Percentiles rank a stretch among this genome's conserved stretches.
Conservation (phyloP, 1,140 invertebrate genomes). For the Plutomurus gul region DNA sequence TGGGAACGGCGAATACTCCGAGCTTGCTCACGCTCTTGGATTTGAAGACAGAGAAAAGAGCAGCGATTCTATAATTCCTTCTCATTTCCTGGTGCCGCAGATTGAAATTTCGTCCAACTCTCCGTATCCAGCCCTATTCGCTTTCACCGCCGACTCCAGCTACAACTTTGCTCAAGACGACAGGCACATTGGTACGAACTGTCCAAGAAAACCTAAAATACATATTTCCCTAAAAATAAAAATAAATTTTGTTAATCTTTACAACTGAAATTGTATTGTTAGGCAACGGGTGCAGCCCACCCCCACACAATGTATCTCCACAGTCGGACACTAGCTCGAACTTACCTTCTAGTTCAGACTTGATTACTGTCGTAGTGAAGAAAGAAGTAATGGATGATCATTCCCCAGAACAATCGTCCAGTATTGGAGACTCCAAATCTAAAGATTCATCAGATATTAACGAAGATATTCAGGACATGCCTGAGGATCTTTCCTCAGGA, state of each 20-base stretch:
- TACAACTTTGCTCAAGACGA: slow-evolving; percentile 48
- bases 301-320: slow-evolving; percentile 64
- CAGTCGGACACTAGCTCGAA: slow-evolving; percentile 77
- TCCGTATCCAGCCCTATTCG: slow-evolving; percentile 47
- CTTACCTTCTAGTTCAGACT: slow-evolving; percentile 68
- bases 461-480: slow-evolving; percentile 49
- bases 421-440: slow-evolving; percentile 30
- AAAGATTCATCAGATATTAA: slow-evolving; percentile 38
- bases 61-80: slow-evolving; percentile 70
- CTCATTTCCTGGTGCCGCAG: slow-evolving; percentile 86
- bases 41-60: slow-evolving; percentile 57
- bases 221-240: no score
- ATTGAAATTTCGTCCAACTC: slow-evolving; percentile 74
- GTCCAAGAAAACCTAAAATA: not conserved
- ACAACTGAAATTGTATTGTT: not conserved
- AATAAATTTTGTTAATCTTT: not conserved
- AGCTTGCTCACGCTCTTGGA: slow-evolving; percentile 52
- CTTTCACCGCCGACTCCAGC: slow-evolving; percentile 50
- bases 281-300: slow-evolving; percentile 31
- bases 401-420: slow-evolving; percentile 43
- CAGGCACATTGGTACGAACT: slow-evolving; percentile 19
- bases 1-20: slow-evolving; percentile 49
- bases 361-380: slow-evolving; percentile 56
- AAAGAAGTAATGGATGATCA: slow-evolving; percentile 49
- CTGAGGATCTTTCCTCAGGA: slow-evolving; percentile 49